Base-by-base conservation (phyloP, 2,797 vertebrate species). In the Ciconia nigra region DNA sequence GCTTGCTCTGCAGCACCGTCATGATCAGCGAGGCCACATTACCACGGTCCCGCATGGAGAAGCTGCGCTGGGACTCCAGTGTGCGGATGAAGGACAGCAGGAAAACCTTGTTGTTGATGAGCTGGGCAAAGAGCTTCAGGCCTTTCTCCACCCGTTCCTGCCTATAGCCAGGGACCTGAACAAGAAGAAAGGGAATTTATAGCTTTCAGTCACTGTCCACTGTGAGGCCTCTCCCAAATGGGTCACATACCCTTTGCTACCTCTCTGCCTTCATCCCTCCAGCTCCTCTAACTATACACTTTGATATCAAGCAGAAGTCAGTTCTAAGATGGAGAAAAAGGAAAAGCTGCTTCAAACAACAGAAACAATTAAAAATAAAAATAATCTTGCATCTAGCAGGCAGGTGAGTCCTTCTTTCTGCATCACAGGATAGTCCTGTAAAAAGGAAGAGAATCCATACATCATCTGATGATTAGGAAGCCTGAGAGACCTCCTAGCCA, bases 81-180 rank as follows among this genome's bases (percentile, higher is more conserved):
- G 99, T 99, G 92, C 99, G 99, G 96, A 99, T 99, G 97, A 99
- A 99, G 93, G 99, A 99, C 66, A 99, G 98, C 86, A 99, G 98
- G 98, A 99, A 99, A 47, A 99, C 98, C 96, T 99, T 99, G 98
- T 99, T 99, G 98, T 99, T 99, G 98, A 99, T 99, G 89, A 99
- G 98, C 98, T 99, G 99, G n/a, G 99, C 99, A 7, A 99, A 99
- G 77, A 99, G 98, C 97, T 99, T 99, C 96, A 99, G 98, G 15
- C 99, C 99, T 54, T 99, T 99, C 89, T 99, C 99, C 41, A 99
- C 99, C 7, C 99, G 98, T 87, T 99, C 99, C 95, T 99, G 99
- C 49, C 99, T 98, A 97, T 99, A 99, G 67, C 99, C 99, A 3
- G 99, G 99, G 25, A 99, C 99, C 99, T 99, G 97, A 1, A 37